Conservation (phyloP, 1,140 invertebrate species). For the Pseudobourletiella spinata region DNA sequence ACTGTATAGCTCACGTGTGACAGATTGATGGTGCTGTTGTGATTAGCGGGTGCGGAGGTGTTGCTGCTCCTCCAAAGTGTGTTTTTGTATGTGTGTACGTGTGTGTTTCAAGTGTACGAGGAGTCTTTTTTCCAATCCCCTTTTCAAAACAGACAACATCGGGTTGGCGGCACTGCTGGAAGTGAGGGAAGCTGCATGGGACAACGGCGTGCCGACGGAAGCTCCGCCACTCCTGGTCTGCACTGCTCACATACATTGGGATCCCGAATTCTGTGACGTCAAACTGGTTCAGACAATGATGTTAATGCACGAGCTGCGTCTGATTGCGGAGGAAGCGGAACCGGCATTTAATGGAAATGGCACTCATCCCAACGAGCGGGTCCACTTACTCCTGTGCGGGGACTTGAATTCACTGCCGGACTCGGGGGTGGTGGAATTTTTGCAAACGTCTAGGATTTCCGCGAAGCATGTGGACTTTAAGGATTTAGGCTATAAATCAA, state of each 20-base stretch:
- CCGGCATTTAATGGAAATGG: conserved; percentile 51
- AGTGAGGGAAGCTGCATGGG: conserved; percentile 88
- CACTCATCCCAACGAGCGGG: conserved; percentile 63
- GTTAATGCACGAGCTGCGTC: conserved; percentile 84
- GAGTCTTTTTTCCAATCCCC: no score
- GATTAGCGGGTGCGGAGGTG: no score
- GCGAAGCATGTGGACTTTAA: conserved; percentile 41
- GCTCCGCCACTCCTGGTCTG: conserved; percentile 86
- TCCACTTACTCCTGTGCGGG: conserved; percentile 91
- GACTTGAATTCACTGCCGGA: conserved; percentile 98
- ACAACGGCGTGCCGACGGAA: conserved; percentile 70
- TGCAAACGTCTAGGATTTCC: conserved; percentile 31
- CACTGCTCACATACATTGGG: conserved; percentile 99
- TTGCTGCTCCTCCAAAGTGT: no score
- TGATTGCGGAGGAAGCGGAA: conserved; percentile 63
- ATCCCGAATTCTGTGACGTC: conserved; percentile 99
- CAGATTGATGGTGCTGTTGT: no score
- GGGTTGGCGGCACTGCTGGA: conserved; percentile 88
- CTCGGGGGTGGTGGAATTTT: conserved; percentile 47
- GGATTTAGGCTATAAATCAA: conserved; percentile 80
- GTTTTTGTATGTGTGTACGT: no score
- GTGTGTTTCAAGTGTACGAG: no score
- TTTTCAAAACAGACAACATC: conserved; percentile 93
- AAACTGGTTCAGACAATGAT: conserved; percentile 99
- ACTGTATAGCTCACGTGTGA: no score